Percentiles rank a stretch among this genome's conserved stretches.
phyloP scores from a whole-genome alignment of 2,888 invertebrate genomes.

The Eustalomyia histrio region DNA sequence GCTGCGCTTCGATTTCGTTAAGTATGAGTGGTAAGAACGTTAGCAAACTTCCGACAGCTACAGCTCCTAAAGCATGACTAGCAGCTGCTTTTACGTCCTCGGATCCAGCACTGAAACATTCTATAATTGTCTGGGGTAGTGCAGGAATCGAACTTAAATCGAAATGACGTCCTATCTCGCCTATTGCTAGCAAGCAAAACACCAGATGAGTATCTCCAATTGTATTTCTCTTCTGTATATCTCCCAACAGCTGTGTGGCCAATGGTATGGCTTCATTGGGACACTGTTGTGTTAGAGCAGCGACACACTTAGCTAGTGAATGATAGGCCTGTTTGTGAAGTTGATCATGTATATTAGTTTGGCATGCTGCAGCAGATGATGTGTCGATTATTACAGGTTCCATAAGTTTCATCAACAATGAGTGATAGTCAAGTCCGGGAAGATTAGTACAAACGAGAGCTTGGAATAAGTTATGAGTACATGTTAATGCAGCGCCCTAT shows the following conservation, averaged over 20 bases:
- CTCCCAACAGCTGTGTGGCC: slow-evolving; percentile 85
- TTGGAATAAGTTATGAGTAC: slow-evolving; percentile 95
- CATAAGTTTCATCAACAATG: slow-evolving; percentile 88
- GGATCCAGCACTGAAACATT: slow-evolving; percentile 93
- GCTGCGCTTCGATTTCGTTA: slow-evolving; percentile 95
- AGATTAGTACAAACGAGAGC: slow-evolving; percentile 92
- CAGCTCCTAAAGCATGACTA: slow-evolving; percentile 96
- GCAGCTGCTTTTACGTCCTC: slow-evolving; percentile 99
- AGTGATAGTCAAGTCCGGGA: slow-evolving; percentile 89
- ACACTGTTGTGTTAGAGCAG: slow-evolving; percentile 92
- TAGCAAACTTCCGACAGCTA: slow-evolving; percentile 96
- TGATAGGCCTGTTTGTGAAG: slow-evolving; percentile 91
- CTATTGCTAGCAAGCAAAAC: slow-evolving; percentile 95
- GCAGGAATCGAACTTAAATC: slow-evolving; percentile 89
- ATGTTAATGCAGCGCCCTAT: slow-evolving; percentile 91
- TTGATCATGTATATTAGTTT: slow-evolving; percentile 77
- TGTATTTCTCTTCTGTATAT: slow-evolving; percentile 83
- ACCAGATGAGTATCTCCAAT: slow-evolving; percentile 88
- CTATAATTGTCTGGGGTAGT: slow-evolving; percentile 88
- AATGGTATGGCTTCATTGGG: slow-evolving; percentile 85
- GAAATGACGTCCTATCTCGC: slow-evolving; percentile 97
- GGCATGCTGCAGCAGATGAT: slow-evolving; percentile 71
- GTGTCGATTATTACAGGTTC: slow-evolving; percentile 82
- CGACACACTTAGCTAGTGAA: slow-evolving; percentile 97
- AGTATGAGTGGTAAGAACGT: slow-evolving; percentile 96